phyloP scores from a whole-genome alignment of 2,113 vertebrate species.

The Manacus vitellinus region DNA sequence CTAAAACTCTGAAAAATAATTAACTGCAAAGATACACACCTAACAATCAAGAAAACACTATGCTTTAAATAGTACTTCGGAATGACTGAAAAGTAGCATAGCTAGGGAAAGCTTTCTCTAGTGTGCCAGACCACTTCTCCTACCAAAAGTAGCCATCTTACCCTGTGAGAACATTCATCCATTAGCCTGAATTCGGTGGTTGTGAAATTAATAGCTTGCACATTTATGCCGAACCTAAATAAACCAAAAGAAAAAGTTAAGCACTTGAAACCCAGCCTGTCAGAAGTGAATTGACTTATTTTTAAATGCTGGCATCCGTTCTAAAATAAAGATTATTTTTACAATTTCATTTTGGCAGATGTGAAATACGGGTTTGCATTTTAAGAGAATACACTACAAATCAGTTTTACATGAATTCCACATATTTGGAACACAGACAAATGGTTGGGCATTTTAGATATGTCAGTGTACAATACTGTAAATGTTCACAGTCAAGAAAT shows the following conservation, averaged over 20 bases:
- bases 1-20: background rate
- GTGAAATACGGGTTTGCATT: background rate
- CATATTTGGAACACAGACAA: background rate
- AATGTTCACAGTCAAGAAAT: background rate
- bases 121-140: background rate
- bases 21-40: background rate
- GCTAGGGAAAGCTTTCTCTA: background rate
- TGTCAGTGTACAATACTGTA: background rate
- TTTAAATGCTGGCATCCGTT: background rate
- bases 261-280: background rate
- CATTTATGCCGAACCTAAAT: constrained; percentile 88
- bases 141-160: constrained; percentile 54
- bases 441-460: background rate
- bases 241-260: constrained; percentile 37
- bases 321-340: background rate
- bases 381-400: background rate
- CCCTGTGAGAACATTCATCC: constrained; percentile 69
- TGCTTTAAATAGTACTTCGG: background rate
- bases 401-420: background rate
- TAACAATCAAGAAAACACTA: background rate
- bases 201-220: constrained; percentile 86
- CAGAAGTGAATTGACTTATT: background rate
- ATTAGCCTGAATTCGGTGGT: constrained; percentile 88
- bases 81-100: background rate
- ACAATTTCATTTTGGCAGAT: background rate